phyloP scores from a whole-genome alignment of 2,888 invertebrate genomes.

The Pterostichus niger region DNA sequence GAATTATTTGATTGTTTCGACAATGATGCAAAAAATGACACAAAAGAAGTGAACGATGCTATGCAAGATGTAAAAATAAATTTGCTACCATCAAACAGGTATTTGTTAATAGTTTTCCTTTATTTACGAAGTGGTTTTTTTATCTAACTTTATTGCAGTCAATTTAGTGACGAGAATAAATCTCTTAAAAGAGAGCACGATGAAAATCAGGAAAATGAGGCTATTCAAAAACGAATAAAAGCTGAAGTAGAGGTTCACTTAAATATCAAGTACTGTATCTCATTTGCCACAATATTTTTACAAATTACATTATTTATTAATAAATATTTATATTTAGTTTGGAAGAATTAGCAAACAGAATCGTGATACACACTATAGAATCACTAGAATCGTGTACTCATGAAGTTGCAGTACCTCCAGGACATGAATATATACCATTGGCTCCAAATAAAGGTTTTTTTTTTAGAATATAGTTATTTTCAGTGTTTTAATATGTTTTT shows the following conservation, averaged over 20 bases:
- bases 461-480: background rate
- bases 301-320: slow-evolving; percentile 45
- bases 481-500: slow-evolving; percentile 7
- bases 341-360: slow-evolving; percentile 88
- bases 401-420: slow-evolving; percentile 96
- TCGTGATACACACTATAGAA: slow-evolving; percentile 93
- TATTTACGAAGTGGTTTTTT: slow-evolving; percentile 66
- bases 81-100: slow-evolving; percentile 32
- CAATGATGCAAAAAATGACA: slow-evolving; percentile 70
- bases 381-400: slow-evolving; percentile 96
- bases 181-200: slow-evolving; percentile 73
- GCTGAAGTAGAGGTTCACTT: slow-evolving; percentile 73
- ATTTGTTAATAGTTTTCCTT: slow-evolving; percentile 24
- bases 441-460: slow-evolving; percentile 75
- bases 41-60: slow-evolving; percentile 68
- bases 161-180: slow-evolving; percentile 69
- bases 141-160: background rate
- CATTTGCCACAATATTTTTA: slow-evolving; percentile 5
- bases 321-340: slow-evolving; percentile 78
- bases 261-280: slow-evolving; percentile 73
- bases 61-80: slow-evolving; percentile 67
- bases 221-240: slow-evolving; percentile 72
- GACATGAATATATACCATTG: slow-evolving; percentile 86
- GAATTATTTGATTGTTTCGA: slow-evolving; percentile 76
- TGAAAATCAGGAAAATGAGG: slow-evolving; percentile 69